Evolutionary conservation across 2,113 vertebrate genomes (phyloP), one percentile per base, ranked within the genome.

Genomic region (Felis catus): DNA sequence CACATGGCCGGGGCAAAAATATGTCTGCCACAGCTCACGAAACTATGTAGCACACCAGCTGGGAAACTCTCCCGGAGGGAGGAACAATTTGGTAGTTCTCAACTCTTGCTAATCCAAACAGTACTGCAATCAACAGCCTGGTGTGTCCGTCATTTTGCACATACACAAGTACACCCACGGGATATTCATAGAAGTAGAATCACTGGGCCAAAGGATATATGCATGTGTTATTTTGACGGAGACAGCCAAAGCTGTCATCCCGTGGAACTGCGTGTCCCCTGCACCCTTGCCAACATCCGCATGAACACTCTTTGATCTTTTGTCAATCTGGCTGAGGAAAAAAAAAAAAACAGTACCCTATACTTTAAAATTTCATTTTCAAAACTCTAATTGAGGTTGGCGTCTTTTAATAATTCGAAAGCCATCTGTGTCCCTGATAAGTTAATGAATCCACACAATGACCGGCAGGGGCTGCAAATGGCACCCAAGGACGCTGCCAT

Each of bases 311-410:
- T 89, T 55, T 93, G 92, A 81, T 89, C 65, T 91, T 91, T 58
- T n/a, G 82, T 88, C 81, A 91, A 18, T 92, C 68, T 94, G 84
- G 36, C 27, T 6, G 11, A 48, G 55, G 61, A 48, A 89, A 97
- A 63, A 91, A 97, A 63, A 91, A 91, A 97, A 95, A 97, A 85
- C 71, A 81, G 45, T 19, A 68, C 66, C 58, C 51, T 84, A 33
- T 82, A 12, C 73, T 95, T 89, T 84, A 80, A 96, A 58, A 29
- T 89, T 81, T 87, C 55, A 33, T 89, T 68, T 91, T 89, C 33
- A 78, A 94, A 89, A 89, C 33, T 82, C 25, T 89, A 96, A 93
- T 83, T 68, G 74, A 90, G 39, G 74, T 68, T 88, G 85, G 63
- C 96, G 83, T 84, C 81, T 53, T 89, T 58, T 95, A 48, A 25